Evolutionary conservation across 2,888 invertebrate genomes (phyloP), one percentile per base, ranked within the genome.

Genomic region (Lasioglossum calceatum): DNA sequence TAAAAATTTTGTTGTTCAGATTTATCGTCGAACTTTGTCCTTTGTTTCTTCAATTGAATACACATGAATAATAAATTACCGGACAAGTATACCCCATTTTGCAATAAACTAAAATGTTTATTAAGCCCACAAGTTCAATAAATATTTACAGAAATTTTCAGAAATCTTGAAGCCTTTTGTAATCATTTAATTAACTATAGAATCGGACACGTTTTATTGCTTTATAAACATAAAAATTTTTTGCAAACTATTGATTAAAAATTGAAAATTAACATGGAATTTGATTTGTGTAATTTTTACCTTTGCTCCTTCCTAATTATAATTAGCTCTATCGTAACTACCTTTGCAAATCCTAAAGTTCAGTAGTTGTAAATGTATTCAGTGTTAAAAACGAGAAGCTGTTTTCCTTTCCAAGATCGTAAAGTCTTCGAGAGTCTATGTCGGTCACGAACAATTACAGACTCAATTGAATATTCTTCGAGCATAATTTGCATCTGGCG

Each of bases 361-460:
- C 64, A n/a, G 42, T 50, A 36, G 70, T 2, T n/a, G 14, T 42
- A n/a, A 84, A 77, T 36, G 36, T 19, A n/a, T 44, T 54, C 16
- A 0, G 42, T 47, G 50, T 79, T 70, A 70, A 36, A 39, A 70
- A 1, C 32, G 27, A 16, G 39, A 71, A 50, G 64, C n/a, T 32
- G 3, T 19, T 54, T 16, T 39, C 42, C 42, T 77, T 89, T 84
- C 61, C 67, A 84, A 71, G 61, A 82, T 79, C 74, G 79, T 14
- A n/a, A 79, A 87, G 58, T 77, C 72, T 47, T 80, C 64, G 64
- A 61, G 64, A 61, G 36, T 80, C 32, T 81, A 87, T 84, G 77
- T 82, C 75, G 84, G 79, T 79, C 87, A 84, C 74, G 78, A 85
- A 77, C 74, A 83, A 88, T 87, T 87, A 88, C 80, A 80, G 79